These are phyloP conservation scores for Platynereis dumerilii DNA, from an alignment of 2,888 invertebrate species.

Conservation along the genomic window DNA sequence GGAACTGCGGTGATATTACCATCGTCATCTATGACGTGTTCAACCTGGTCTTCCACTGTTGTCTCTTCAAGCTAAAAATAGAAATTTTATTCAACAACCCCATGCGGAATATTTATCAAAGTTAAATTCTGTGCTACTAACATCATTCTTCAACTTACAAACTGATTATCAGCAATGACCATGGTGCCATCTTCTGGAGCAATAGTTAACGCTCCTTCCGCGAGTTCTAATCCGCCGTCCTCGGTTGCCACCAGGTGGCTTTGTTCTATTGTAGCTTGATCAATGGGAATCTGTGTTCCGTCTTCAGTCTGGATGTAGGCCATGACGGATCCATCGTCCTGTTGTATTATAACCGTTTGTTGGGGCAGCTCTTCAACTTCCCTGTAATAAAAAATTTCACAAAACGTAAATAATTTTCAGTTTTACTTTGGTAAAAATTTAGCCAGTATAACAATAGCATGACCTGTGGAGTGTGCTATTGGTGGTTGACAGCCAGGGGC, in stretches of 20 bases:
- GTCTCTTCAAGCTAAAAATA: neutral
- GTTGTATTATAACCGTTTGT: conserved; percentile 4
- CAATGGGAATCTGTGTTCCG: conserved; percentile 6
- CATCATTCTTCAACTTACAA: conserved; percentile 5
- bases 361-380: too few relatives aligned
- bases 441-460: too few relatives aligned
- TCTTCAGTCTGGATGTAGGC: conserved; percentile 1
- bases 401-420: too few relatives aligned
- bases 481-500: too few relatives aligned
- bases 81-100: too few relatives aligned
- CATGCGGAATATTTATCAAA: too few relatives aligned
- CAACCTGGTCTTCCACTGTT: conserved; percentile 5
- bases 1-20: too few relatives aligned
- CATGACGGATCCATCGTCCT: neutral
- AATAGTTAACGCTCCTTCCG: conserved; percentile 16
- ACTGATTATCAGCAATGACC: conserved; percentile 8
- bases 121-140: too few relatives aligned
- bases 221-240: conserved; percentile 21
- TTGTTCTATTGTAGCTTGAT: neutral
- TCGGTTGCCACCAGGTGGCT: conserved; percentile 5
- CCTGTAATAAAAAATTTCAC: too few relatives aligned
- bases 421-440: too few relatives aligned
- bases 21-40: conserved; percentile 9
- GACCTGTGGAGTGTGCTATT: too few relatives aligned
- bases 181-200: conserved; percentile 18